phyloP scores from a whole-genome alignment of 2,888 invertebrate species.

The Uropetala carovei region DNA sequence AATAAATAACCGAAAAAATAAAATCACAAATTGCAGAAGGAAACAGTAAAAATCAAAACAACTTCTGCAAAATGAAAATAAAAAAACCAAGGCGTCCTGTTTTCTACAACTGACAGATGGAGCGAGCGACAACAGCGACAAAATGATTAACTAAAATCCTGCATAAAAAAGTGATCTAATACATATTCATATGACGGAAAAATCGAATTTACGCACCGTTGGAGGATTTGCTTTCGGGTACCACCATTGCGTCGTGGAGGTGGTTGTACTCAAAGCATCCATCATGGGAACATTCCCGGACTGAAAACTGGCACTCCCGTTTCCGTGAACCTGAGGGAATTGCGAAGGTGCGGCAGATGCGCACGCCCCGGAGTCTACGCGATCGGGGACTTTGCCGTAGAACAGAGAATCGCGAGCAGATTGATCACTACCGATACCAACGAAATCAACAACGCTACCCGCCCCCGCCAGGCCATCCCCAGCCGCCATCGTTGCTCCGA shows the following conservation, averaged over 20 bases:
- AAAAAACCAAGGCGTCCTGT: background rate
- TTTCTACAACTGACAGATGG: constrained; percentile 40
- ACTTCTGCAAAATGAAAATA: background rate
- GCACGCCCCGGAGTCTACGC: constrained; percentile 47
- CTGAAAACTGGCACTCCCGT: constrained; percentile 50
- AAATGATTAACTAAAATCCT: constrained; percentile 42
- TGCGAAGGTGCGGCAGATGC: constrained; percentile 36
- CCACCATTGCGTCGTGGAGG: constrained; percentile 59
- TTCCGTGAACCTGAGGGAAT: constrained; percentile 53
- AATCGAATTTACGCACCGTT: constrained; percentile 44
- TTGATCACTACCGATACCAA: constrained; percentile 50
- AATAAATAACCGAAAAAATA: too few species aligned
- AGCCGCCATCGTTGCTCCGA: constrained; percentile 45
- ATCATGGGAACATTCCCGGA: constrained; percentile 56
- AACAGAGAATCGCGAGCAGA: constrained; percentile 47
- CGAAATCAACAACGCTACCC: constrained; percentile 62
- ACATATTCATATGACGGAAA: background rate
- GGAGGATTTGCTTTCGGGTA: constrained; percentile 58
- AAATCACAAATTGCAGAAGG: too few species aligned
- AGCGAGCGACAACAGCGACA: constrained; percentile 53
- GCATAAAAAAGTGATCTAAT: constrained; percentile 20
- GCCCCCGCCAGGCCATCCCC: constrained; percentile 46
- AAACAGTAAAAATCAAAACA: background rate
- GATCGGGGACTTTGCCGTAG: constrained; percentile 54
- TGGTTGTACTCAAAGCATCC: constrained; percentile 34